Evolutionary conservation across 2,888 invertebrate species (phyloP).

Genomic region (Agrilus mali): DNA sequence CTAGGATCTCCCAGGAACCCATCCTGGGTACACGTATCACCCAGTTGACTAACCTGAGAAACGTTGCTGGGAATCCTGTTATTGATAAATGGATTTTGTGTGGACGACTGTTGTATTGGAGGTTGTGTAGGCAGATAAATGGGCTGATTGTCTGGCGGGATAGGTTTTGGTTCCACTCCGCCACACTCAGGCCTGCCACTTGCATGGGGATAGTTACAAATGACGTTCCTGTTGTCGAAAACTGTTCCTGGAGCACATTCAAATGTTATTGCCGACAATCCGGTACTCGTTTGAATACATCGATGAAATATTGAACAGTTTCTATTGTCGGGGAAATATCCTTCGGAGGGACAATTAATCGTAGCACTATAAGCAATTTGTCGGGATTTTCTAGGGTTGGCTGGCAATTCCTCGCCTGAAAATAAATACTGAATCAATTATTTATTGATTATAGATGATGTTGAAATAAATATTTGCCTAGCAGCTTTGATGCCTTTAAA

Average conservation of each 20-base stretch:
- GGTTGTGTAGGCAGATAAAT: conserved; percentile 43
- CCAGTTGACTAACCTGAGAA: neutral
- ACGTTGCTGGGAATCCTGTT: neutral
- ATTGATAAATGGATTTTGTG: no score
- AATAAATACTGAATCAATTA: no score
- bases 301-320: conserved; percentile 65
- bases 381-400: conserved; percentile 1
- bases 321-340: conserved; percentile 57
- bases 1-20: conserved; percentile 50
- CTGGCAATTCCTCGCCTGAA: no score
- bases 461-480: no score
- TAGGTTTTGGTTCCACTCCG: conserved; percentile 16
- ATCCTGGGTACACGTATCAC: conserved; percentile 2
- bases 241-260: conserved; percentile 65
- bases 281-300: conserved; percentile 49
- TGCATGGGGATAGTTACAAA: conserved; percentile 58
- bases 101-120: neutral
- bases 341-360: conserved; percentile 51
- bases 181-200: conserved; percentile 58
- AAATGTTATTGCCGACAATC: conserved; percentile 49
- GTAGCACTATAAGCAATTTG: conserved; percentile 15
- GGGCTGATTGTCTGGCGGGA: conserved; percentile 25
- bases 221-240: conserved; percentile 51
- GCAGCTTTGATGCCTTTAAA: no score
- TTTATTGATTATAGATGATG: no score